A percentile compares a stretch with the other conserved stretches of the same genome.
Conservation (phyloP, 1,140 invertebrate genomes). For the Pogonus chalceus region DNA sequence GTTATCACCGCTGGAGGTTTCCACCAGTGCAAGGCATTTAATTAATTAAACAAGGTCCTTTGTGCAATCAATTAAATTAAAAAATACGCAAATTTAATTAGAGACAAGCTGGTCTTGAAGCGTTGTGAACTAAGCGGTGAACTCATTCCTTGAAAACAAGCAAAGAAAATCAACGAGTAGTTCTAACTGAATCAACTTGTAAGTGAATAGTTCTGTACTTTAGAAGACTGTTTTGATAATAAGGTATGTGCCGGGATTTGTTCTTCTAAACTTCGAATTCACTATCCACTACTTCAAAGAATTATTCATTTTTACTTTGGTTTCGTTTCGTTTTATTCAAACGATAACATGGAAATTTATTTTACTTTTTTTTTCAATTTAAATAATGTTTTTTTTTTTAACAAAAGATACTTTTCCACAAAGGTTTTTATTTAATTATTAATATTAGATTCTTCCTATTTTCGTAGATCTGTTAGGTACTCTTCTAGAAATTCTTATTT, state of each 20-base stretch:
- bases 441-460: too few species aligned
- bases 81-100: conserved; percentile 8
- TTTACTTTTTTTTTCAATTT: too few species aligned
- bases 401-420: too few species aligned
- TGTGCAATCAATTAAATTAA: conserved; percentile 2
- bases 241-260: background rate
- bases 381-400: too few species aligned
- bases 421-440: too few species aligned
- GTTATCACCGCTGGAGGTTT: background rate
- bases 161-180: background rate
- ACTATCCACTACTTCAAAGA: too few species aligned
- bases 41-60: conserved; percentile 1
- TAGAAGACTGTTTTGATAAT: background rate
- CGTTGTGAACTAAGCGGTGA: background rate
- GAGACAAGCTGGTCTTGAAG: background rate
- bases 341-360: too few species aligned
- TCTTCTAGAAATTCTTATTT: too few species aligned
- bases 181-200: background rate
- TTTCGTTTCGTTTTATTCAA: too few species aligned
- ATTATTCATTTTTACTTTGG: too few species aligned
- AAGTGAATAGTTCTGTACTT: background rate
- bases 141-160: background rate
- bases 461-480: too few species aligned
- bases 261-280: too few species aligned
- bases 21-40: background rate